These are phyloP conservation scores for Hyla sarda DNA, from an alignment of 2,113 vertebrate genomes.

Conservation along the genomic window DNA sequence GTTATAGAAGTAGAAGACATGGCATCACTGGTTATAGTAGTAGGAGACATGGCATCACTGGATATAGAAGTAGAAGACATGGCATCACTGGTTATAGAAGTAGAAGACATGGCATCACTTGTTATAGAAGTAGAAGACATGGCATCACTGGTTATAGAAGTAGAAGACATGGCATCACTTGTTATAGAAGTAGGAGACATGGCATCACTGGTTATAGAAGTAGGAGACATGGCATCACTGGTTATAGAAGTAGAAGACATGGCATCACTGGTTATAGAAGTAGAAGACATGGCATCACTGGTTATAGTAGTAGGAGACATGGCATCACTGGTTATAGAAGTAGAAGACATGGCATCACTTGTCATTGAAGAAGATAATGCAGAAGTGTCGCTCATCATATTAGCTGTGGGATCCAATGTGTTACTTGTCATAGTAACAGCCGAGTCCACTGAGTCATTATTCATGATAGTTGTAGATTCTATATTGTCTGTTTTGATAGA, in stretches of 20 bases:
- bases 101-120: too few species aligned
- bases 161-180: too few species aligned
- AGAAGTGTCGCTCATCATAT: too few species aligned
- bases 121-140: too few species aligned
- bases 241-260: too few species aligned
- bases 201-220: too few species aligned
- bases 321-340: background rate
- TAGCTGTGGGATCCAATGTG: background rate
- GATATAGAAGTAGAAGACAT: background rate
- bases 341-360: background rate
- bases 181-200: too few species aligned
- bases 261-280: too few species aligned
- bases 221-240: too few species aligned
- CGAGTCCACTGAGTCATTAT: background rate
- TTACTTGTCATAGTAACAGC: background rate
- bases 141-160: too few species aligned
- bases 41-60: background rate
- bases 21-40: background rate
- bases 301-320: background rate
- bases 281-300: background rate
- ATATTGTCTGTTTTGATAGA: background rate
- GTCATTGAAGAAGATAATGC: background rate
- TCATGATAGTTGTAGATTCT: background rate
- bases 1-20: too few species aligned
- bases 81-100: background rate